Base-by-base conservation (phyloP, 2,888 invertebrate genomes). In the Cephus pygmeus region DNA sequence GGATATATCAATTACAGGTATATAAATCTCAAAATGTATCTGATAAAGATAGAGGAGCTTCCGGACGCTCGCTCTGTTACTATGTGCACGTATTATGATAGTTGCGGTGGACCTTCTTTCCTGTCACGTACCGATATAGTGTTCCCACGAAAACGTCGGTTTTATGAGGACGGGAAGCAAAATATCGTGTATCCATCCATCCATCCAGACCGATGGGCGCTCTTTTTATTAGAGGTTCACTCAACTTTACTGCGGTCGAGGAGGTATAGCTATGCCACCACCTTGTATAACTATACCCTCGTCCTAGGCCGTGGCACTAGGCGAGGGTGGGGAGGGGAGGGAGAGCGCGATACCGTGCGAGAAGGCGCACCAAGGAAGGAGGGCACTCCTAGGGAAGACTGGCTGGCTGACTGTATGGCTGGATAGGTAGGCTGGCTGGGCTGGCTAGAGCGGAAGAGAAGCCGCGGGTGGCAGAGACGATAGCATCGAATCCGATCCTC, bases 121-220 rank as follows among this genome's bases (percentile, higher is more conserved):
- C 89, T 90, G 90, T 88, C 86, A 87, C 86, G 86, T 87, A 33
- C 78, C 81, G 76, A 75, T 80, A 73, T 82, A 81, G 76, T 71
- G 85, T 88, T 88, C 87, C 88, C 89, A 89, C 89, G 88, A 83
- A 85, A 86, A 85, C 82, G 84, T 84, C 83, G 85, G 84, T 85
- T 87, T 88, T 88, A 88, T 84, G 85, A 85, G 85, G 81, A 86
- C 87, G 87, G 88, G 89, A 89, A 90, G 87, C 86, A 84, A 85
- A 88, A 89, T 90, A 90, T 90, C 90, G 85, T 85, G 84, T 90
- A 83, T 87, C 88, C 87, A 84, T 83, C 83, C 82, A 79, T 79
- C 80, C 77, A 80, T 71, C 33, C 71, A 71, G 71, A 33, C 71
- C 75, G 76, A 30, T 81, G 75, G 73, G 75, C 76, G 79, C 73